A percentile compares a stretch with the other conserved stretches of the same genome.
Evolutionary conservation across 2,888 invertebrate species (phyloP).

Genomic region (Tipula confusa): DNA sequence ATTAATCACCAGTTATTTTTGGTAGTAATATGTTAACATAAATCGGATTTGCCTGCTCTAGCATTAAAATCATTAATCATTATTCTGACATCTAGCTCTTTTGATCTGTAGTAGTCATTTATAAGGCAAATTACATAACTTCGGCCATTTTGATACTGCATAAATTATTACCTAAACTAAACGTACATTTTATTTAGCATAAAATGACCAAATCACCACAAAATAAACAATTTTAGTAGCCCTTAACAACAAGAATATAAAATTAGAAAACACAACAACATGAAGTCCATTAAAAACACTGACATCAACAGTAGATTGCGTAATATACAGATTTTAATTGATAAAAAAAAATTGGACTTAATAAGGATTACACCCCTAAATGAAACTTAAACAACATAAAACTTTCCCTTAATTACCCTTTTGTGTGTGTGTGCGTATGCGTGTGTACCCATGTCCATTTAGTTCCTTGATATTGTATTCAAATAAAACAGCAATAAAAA

Average conservation of each 20-base stretch:
- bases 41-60: too few relatives aligned
- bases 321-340: neutral
- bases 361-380: neutral
- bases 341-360: neutral
- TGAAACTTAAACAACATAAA: neutral
- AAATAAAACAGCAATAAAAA: neutral
- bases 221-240: too few relatives aligned
- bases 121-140: too few relatives aligned
- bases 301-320: neutral
- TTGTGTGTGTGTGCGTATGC: neutral
- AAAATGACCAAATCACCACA: too few relatives aligned
- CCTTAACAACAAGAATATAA: neutral
- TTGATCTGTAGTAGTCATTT: too few relatives aligned
- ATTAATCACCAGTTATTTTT: too few relatives aligned
- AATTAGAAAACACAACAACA: neutral
- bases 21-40: too few relatives aligned
- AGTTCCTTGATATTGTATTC: constrained; percentile 3
- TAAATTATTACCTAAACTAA: too few relatives aligned
- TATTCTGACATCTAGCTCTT: too few relatives aligned
- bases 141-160: too few relatives aligned
- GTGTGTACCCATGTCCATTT: neutral
- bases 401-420: neutral
- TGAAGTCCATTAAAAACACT: neutral
- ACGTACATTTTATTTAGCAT: too few relatives aligned
- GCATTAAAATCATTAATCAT: too few relatives aligned